These are phyloP conservation scores for Artibeus jamaicensis DNA, from an alignment of 2,797 vertebrate genomes.

Conservation along the genomic window DNA sequence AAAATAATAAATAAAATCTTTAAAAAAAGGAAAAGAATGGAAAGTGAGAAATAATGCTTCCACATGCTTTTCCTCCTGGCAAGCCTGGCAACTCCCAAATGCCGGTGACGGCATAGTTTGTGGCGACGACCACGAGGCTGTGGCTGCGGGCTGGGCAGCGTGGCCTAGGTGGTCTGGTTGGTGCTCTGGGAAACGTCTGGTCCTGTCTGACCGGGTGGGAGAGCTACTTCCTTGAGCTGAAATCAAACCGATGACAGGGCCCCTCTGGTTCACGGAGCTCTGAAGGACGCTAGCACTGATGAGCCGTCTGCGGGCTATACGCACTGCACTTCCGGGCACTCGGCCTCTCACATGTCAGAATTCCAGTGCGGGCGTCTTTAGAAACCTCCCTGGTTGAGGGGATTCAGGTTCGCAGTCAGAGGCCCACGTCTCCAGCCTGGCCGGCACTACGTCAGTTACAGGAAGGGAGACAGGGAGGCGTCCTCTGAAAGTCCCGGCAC, in stretches of 20 bases:
- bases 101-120: accelerated
- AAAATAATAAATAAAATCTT: no score
- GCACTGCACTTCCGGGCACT: accelerated
- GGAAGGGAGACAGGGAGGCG: accelerated
- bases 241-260: background rate
- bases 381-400: background rate
- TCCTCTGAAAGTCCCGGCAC: accelerated
- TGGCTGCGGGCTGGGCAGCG: background rate
- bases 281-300: accelerated
- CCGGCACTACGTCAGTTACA: accelerated
- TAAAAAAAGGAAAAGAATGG: no score
- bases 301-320: accelerated
- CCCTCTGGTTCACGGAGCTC: background rate
- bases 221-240: background rate
- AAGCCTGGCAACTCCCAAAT: background rate
- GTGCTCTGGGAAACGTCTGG: accelerated
- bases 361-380: background rate
- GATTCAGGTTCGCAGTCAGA: background rate
- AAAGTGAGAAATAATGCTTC: accelerated
- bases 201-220: background rate
- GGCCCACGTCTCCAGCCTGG: accelerated
- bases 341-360: background rate
- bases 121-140: no score
- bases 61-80: accelerated
- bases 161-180: accelerated